Evolutionary conservation across 2,113 vertebrate species (phyloP).

Genomic region (Phrynosoma blainvillii): DNA sequence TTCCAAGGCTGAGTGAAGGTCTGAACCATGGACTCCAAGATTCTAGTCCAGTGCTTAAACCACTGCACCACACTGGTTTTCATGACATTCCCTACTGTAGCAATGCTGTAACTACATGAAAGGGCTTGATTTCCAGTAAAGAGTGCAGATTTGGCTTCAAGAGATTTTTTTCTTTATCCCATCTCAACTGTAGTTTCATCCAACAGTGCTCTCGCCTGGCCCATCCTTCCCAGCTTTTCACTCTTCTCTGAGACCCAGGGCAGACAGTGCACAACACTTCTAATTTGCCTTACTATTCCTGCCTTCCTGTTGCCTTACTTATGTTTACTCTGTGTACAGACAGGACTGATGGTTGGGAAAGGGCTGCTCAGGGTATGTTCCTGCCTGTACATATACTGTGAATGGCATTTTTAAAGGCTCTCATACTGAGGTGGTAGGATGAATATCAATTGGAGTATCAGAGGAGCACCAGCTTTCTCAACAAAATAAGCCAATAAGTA

Average conservation of each 20-base stretch:
- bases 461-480: not conserved
- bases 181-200: not conserved
- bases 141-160: not conserved
- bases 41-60: too few species aligned
- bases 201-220: not conserved
- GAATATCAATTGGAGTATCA: not conserved
- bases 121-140: slow-evolving; percentile 6
- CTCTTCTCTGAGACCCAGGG: not conserved
- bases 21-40: too few species aligned
- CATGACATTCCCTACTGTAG: not conserved
- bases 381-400: not conserved
- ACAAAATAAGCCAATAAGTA: not conserved
- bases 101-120: not conserved
- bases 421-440: not conserved
- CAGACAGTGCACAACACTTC: not conserved
- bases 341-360: not conserved
- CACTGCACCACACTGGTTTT: too few species aligned
- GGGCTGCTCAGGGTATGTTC: too few species aligned
- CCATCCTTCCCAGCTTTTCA: too few species aligned
- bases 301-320: not conserved
- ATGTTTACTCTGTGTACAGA: not conserved
- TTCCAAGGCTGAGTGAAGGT: too few species aligned
- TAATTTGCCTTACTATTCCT: not conserved
- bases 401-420: not conserved
- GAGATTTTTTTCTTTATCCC: not conserved